These are phyloP conservation scores for Pilophorus perplexus DNA, from an alignment of 2,888 invertebrate species.

Conservation along the genomic window DNA sequence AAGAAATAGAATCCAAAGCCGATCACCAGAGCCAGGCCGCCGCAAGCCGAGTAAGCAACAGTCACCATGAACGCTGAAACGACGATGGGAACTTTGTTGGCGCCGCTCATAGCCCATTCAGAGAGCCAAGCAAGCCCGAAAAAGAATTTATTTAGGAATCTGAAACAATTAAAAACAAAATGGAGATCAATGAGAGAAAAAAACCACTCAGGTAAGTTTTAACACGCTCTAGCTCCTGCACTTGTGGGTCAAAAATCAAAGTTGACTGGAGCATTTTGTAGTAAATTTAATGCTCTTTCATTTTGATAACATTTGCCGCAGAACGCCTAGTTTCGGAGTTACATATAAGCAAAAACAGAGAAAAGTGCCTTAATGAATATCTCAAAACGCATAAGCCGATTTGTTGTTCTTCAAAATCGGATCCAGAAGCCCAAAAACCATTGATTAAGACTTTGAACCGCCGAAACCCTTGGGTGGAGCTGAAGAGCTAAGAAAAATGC, in stretches of 20 bases:
- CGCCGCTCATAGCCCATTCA: conserved; percentile 63
- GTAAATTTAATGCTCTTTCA: too few species aligned
- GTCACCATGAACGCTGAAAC: conserved; percentile 64
- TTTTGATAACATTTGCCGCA: too few species aligned
- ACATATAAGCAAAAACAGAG: background rate
- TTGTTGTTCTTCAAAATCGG: background rate
- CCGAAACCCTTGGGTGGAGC: too few species aligned
- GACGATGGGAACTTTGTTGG: conserved; percentile 68
- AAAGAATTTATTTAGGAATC: conserved; percentile 56
- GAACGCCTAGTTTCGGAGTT: too few species aligned
- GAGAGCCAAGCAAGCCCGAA: conserved; percentile 56
- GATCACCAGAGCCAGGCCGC: conserved; percentile 66
- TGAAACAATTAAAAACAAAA: conserved; percentile 49
- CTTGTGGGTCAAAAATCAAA: too few species aligned
- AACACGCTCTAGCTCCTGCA: too few species aligned
- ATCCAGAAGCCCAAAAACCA: background rate
- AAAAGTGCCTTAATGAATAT: too few species aligned
- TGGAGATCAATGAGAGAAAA: too few species aligned
- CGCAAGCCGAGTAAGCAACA: conserved; percentile 67
- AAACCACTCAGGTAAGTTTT: too few species aligned
- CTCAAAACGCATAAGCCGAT: too few species aligned
- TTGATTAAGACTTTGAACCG: conserved; percentile 7
- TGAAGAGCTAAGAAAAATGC: too few species aligned
- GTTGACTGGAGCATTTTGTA: too few species aligned
- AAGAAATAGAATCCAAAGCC: conserved; percentile 68